Conservation (phyloP, 2,888 invertebrate species). For the Papilio elwesi region DNA sequence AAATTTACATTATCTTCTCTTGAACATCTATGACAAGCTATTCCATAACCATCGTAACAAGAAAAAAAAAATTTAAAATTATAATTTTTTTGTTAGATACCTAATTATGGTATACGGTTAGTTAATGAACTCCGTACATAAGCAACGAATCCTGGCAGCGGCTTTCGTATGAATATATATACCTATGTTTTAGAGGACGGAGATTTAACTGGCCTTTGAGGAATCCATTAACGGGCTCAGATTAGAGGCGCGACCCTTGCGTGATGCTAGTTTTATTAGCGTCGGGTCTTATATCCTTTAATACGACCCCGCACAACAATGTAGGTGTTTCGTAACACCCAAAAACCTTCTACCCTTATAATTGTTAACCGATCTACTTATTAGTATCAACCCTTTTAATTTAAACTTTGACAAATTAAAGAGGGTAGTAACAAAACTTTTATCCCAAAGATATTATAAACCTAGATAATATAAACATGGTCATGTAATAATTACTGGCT, state of each 20-base stretch:
- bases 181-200: slow-evolving; percentile 44
- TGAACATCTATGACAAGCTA: too few species aligned
- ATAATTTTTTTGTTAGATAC: too few species aligned
- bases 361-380: slow-evolving; percentile 18
- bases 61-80: too few species aligned
- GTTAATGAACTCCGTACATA: slow-evolving; percentile 19
- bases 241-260: slow-evolving; percentile 51
- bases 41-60: too few species aligned
- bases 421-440: background rate
- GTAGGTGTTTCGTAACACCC: slow-evolving; percentile 40
- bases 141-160: background rate
- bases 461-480: too few species aligned
- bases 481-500: too few species aligned
- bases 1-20: too few species aligned
- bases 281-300: slow-evolving; percentile 44
- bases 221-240: slow-evolving; percentile 59
- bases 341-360: slow-evolving; percentile 7
- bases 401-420: slow-evolving; percentile 10
- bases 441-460: background rate
- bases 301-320: slow-evolving; percentile 42
- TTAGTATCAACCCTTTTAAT: slow-evolving; percentile 3
- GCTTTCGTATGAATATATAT: slow-evolving; percentile 37
- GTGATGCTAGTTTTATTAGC: slow-evolving; percentile 51
- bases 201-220: slow-evolving; percentile 57
- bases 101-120: slow-evolving; percentile 6